Evolutionary conservation across 2,888 invertebrate genomes (phyloP), one percentile per base, ranked within the genome.

Genomic region (Machimus atricapillus): DNA sequence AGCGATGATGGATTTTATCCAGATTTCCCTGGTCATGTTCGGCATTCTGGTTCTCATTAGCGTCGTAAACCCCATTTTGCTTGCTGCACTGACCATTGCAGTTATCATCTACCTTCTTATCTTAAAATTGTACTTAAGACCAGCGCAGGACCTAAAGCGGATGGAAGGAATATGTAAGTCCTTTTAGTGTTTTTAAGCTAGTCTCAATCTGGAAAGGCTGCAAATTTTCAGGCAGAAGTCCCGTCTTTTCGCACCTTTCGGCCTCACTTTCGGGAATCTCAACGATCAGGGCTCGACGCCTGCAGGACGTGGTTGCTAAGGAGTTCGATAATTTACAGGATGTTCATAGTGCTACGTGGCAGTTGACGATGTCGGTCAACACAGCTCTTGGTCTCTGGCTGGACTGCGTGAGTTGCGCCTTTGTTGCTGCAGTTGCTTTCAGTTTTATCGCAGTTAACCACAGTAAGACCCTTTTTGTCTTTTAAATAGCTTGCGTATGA

Each of bases 231-330:
- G 97, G 96, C 87, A 94, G 97, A 88, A 97, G 98, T 92, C 98
- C 98, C 0, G 96, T 98, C 0, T 98, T 98, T 91, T 97, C 97
- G 0, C 97, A 98, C 91, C 94, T 98, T 89, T 96, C 96, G n/a
- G 96, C 97, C 0, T 96, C 97, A 0, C 93, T 98, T 8, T 95
- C 96, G 88, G 98, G 98, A 1, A 94, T 98, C 43, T 95, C 96
- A 56, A 97, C 97, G 0, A 97, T 99, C 88, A 94, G 98, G 87
- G 96, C 98, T 0, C 95, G 96, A 1, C 94, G 94, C 31, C 95
- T 96, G 1, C 94, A 96, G 91, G 93, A 95, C 88, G 94, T 96
- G 90, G 95, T 98, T 83, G 94, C 95, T 77, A 94, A 94, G 90
- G 96, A 97, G 90, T 97, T 97, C 90, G 97, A 97, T 90, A 91